Evolutionary conservation across 2,797 vertebrate genomes (phyloP).

Genomic region (Scolopax rusticola): DNA sequence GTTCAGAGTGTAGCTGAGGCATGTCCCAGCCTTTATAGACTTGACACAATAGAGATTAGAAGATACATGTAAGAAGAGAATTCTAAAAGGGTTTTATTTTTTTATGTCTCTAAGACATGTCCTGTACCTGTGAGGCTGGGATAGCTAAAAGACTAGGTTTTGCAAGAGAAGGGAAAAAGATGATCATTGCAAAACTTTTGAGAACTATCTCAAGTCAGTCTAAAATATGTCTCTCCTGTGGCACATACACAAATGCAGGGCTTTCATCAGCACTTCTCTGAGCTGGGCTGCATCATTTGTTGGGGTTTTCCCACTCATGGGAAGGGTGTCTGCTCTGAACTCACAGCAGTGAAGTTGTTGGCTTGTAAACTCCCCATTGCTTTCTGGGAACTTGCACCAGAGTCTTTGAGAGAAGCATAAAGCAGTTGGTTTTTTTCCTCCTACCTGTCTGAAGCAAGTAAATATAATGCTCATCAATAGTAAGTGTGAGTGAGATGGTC

Average conservation of each 20-base stretch:
- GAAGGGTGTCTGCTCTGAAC: background rate
- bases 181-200: background rate
- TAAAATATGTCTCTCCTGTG: background rate
- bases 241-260: background rate
- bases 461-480: background rate
- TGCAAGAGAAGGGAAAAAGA: background rate
- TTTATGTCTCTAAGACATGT: background rate
- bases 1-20: background rate
- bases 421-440: background rate
- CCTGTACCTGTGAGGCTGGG: background rate
- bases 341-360: background rate
- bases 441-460: background rate
- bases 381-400: background rate
- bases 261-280: background rate
- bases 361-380: background rate
- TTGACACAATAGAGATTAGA: background rate
- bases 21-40: background rate
- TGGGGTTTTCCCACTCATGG: background rate
- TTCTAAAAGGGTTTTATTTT: background rate
- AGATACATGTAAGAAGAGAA: background rate
- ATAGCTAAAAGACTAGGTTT: background rate
- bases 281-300: background rate
- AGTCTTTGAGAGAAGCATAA: background rate
- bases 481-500: background rate
- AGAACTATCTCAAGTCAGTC: background rate